Evolutionary conservation across 2,888 invertebrate species (phyloP).

Genomic region (Timema cristinae): DNA sequence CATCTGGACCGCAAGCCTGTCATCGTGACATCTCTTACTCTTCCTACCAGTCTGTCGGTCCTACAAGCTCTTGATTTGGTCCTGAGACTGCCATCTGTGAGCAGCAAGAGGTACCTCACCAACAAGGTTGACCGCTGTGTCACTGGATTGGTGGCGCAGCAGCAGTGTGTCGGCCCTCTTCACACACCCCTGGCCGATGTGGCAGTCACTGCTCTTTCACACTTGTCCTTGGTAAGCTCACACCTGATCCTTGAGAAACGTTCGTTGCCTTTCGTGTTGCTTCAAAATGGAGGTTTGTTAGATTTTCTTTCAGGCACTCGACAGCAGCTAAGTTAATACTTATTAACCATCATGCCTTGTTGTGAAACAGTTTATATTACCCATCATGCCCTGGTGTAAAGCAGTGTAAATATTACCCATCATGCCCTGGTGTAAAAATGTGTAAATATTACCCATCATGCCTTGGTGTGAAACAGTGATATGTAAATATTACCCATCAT

Average conservation of each 20-base stretch:
- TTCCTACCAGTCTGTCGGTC: conserved; percentile 58
- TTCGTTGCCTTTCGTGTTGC: no score
- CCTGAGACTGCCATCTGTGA: conserved; percentile 82
- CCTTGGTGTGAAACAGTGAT: no score
- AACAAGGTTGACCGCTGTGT: conserved; percentile 96
- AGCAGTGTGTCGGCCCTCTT: conserved; percentile 96
- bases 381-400: no score
- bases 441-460: no score
- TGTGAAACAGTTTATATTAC: no score
- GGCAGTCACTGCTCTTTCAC: conserved; percentile 82
- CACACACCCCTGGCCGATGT: conserved; percentile 96
- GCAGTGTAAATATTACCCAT: no score
- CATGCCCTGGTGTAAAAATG: no score
- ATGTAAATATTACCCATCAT: no score
- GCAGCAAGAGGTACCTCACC: conserved; percentile 91
- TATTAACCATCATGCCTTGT: no score
- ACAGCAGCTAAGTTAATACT: no score
- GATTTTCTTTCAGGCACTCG: no score
- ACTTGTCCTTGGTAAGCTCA: conserved; percentile 62
- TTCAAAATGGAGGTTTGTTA: no score
- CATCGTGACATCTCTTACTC: conserved; percentile 49
- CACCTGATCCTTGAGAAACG: background rate
- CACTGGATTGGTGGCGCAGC: conserved; percentile 91
- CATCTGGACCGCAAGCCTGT: conserved; percentile 52
- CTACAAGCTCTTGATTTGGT: conserved; percentile 71